These are phyloP conservation scores for Pangasius sanitwongsei DNA, from an alignment of 2,797 vertebrate species.

Conservation along the genomic window DNA sequence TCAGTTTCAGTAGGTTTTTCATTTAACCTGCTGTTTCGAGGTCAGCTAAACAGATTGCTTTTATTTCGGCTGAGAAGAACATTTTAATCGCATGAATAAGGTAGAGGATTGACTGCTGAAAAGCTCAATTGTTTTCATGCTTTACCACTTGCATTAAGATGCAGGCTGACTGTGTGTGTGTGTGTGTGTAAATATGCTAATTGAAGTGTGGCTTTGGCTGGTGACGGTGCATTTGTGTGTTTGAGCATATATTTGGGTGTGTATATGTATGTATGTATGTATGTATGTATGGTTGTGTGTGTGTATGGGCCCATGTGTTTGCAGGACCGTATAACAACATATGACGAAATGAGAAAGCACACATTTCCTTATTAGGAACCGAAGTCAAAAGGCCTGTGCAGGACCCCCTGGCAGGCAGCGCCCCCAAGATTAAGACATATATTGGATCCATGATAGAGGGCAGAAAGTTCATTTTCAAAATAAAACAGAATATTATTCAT, in stretches of 20 bases:
- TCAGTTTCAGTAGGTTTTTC: constrained; percentile 26
- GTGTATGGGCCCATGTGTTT: constrained; percentile 67
- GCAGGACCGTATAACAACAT: constrained; percentile 82
- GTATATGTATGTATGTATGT: constrained; percentile 64
- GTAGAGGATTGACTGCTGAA: constrained; percentile 58
- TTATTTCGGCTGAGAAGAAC: constrained; percentile 60
- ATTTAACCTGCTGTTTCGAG: constrained; percentile 44
- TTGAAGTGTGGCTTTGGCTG: constrained; percentile 2
- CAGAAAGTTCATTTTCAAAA: constrained; percentile 99
- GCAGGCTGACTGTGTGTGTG: neutral
- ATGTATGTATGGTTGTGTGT: neutral
- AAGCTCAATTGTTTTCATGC: constrained; percentile 81
- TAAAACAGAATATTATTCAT: constrained; percentile 99
- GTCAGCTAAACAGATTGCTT: constrained; percentile 44
- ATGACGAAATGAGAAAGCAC: constrained; percentile 94
- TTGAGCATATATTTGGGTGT: neutral
- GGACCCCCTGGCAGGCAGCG: constrained; percentile 94
- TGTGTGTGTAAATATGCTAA: constrained; percentile 17
- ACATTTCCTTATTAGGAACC: constrained; percentile 98
- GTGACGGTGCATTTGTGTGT: constrained; percentile 17
- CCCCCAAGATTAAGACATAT: constrained; percentile 99
- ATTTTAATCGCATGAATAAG: constrained; percentile 73
- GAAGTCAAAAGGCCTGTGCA: constrained; percentile 96
- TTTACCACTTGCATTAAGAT: constrained; percentile 90
- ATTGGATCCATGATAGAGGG: constrained; percentile 99